Evolutionary conservation across 2,113 vertebrate species (phyloP), one percentile per base, ranked within the genome.

Genomic region (Taurulus bubalis): DNA sequence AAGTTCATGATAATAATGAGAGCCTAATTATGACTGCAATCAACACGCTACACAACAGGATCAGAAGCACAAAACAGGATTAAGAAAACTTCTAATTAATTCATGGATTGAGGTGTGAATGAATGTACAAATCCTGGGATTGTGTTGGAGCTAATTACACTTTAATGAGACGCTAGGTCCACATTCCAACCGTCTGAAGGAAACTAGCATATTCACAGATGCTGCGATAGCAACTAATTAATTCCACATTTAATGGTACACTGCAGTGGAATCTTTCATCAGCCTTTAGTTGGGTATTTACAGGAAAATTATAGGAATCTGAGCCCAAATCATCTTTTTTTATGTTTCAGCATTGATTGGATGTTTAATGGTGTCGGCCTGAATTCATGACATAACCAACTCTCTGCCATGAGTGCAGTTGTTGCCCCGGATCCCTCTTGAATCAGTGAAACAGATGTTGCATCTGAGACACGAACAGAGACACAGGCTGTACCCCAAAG

Each of bases 121-220:
- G 72, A 71, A 58, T 24, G 42, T 42, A 45, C 18, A 49, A 66
- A 82, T 80, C 30, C 42, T 40, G 4, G 49, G 47, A 60, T 71
- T 80, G 68, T 32, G 65, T 63, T 71, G 16, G 49, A 55, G 55
- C 66, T 83, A 82, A 89, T 85, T 74, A 81, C 24, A 64, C 56
- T 77, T 83, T 82, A 80, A 85, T 88, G 77, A 76, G 78, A 71
- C 36, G 71, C 60, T 53, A 18, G 75, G 78, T 80, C 73, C 75
- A 59, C 62, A 59, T 55, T 58, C 36, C 62, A 79, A 68, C 53
- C 53, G 64, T 81, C 16, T 0, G 71, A 68, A 55, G 66, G 60
- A 34, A 82, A 79, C 79, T 59, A 38, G 59, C 66, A 45, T 58
- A 59, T 16, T 79, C 47, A 71, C 73, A 80, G 34, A 79, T 18